Evolutionary conservation across 2,113 vertebrate genomes (phyloP).

Genomic region (Corythornis vintsioides): DNA sequence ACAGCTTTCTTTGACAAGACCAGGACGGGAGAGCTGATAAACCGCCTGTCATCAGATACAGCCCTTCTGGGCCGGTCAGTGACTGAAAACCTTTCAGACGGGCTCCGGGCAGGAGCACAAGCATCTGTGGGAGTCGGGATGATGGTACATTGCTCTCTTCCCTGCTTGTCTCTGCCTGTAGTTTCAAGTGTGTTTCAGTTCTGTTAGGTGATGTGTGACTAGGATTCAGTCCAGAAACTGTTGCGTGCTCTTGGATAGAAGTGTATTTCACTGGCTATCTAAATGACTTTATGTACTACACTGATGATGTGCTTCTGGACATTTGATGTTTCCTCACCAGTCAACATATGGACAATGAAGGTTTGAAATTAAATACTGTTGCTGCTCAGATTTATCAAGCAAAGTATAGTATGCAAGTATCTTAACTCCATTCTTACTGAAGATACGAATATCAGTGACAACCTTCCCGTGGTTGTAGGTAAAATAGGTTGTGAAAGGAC

Average conservation of each 20-base stretch:
- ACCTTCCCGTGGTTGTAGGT: background rate
- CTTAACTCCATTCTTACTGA: background rate
- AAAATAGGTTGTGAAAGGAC: background rate
- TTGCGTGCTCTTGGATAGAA: background rate
- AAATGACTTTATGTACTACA: background rate
- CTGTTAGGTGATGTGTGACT: background rate
- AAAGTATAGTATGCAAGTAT: background rate
- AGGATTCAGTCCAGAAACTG: background rate
- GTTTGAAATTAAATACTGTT: background rate
- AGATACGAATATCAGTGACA: background rate
- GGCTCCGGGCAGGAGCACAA: slow-evolving; percentile 90
- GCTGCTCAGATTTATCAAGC: background rate
- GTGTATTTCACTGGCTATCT: background rate
- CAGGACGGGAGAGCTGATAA: slow-evolving; percentile 93
- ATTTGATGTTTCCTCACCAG: background rate
- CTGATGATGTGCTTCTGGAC: background rate
- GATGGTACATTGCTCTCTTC: slow-evolving; percentile 85
- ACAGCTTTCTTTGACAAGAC: slow-evolving; percentile 94
- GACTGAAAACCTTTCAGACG: slow-evolving; percentile 96
- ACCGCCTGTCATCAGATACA: slow-evolving; percentile 93
- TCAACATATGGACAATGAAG: background rate
- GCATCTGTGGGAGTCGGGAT: slow-evolving; percentile 90
- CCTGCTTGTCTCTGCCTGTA: background rate
- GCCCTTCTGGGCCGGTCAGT: slow-evolving; percentile 86
- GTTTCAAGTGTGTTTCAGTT: background rate